Evolutionary conservation across 2,113 vertebrate species (phyloP).

Genomic region (Phodopus roborovskii): DNA sequence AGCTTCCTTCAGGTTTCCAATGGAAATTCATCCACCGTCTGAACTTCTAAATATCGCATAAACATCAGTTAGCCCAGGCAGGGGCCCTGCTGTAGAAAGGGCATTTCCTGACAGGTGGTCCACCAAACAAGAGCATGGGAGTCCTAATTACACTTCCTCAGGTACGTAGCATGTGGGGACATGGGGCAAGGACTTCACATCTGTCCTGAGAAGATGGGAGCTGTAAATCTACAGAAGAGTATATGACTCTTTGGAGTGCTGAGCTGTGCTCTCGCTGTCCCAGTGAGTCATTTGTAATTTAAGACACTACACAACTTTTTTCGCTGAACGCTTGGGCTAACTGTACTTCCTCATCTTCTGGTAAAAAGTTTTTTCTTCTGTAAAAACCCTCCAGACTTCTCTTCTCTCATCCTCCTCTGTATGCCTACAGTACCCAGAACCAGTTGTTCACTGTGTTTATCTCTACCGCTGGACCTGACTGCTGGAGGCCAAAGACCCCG

Average conservation of each 20-base stretch:
- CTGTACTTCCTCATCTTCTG: neutral
- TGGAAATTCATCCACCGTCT: slow-evolving; percentile 56
- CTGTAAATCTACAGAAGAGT: neutral
- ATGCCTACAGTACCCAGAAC: neutral
- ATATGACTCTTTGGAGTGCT: neutral
- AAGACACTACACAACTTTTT: neutral
- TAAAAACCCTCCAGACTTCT: neutral
- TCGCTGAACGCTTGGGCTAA: neutral
- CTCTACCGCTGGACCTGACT: neutral
- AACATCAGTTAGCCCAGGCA: neutral
- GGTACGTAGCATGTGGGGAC: too few relatives aligned
- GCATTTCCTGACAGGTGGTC: slow-evolving; percentile 49
- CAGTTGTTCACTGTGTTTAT: fast-evolving
- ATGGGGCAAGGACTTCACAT: neutral
- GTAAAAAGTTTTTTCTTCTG: neutral
- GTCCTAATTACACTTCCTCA: neutral
- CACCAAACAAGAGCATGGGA: neutral
- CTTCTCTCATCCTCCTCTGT: neutral
- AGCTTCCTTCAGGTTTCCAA: slow-evolving; percentile 25
- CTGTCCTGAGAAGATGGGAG: neutral
- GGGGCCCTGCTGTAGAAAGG: slow-evolving; percentile 32
- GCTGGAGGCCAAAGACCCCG: neutral
- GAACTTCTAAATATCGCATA: slow-evolving; percentile 46
- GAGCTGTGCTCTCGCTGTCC: neutral
- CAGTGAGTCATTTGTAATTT: neutral